Base-by-base conservation (phyloP, 2,888 invertebrate species). In the Myathropa florea region DNA sequence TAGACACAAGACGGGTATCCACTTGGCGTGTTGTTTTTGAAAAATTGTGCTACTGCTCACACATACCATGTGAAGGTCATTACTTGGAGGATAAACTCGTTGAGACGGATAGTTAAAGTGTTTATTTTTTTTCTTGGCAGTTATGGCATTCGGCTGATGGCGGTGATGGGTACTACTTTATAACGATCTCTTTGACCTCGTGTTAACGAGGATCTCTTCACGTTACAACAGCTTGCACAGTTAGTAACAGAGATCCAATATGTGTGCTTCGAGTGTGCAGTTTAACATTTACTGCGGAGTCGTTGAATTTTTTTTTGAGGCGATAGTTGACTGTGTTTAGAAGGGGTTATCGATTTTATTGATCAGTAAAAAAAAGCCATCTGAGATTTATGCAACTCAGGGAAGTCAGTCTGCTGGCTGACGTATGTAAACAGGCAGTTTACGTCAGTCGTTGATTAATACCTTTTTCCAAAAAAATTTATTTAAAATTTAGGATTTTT, bases 21-120 rank as follows among this genome's bases (percentile, higher is more conserved):
- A 30, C 21, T 73, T 83, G 30, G 79, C 46, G 64, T 70, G 59
- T 64, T 72, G 84, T 71, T 80, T 76, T 26, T 53, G 28, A 57
- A 61, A 73, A 65, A 55, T 65, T 59, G 77, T 73, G 67, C 72
- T 81, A 72, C 81, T 14, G 39, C 60, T 59, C 36, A 79, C 46
- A 77, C 72, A 68, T 39, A 46, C 46, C 71, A 68, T 46, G 57
- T 85, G 85, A 85, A 85, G 85, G 85, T 85, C 85, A 82, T 85
- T 82, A 77, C 85, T 85, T 85, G 57, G 46, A 46, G 61, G 55
- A 68, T 64, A 85, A 64, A 68, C 72, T 63, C 30, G 64, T 72
- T 64, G 72, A 64, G 63, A 36, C 64, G 46, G 60, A 63, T 60
- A 64, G 68, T 81, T 60, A 82, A 77, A 46, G 46, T n/a, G 46